Evolutionary conservation across 2,113 vertebrate genomes (phyloP), one percentile per base, ranked within the genome.

Genomic region (Gymnorhina tibicen): DNA sequence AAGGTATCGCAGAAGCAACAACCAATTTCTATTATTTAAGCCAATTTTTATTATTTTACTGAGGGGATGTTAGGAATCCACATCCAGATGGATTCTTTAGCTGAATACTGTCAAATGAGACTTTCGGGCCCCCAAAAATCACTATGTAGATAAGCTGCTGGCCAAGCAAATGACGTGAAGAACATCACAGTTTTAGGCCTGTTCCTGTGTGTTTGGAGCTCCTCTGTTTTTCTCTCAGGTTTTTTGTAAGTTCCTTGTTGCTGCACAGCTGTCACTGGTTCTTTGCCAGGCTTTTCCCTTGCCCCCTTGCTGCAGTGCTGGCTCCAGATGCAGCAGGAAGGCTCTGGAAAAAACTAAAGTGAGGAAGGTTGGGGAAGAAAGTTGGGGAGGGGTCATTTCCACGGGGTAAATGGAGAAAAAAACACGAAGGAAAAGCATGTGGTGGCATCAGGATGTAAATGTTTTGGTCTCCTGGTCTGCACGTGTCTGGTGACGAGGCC

Each of bases 1-100:
- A 95, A 98, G 97, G 98, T 98, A 91, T 32, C 4, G 12, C 28
- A 77, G 24, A 85, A 85, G 8, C 11, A 72, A 9, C 22, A 22
- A 27, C 5, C 18, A 21, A 0, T 39, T 81, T 52, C 28, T 79
- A 22, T 47, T 80, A 15, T 39, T 56, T 46, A 27, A 37, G 7
- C 6, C 18, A 21, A 0, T 52, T 85, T 55, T 39, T 49, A 8
- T n/a, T 80, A 11, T 53, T 68, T 50, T 80, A 24, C 6, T 30
- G 33, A 35, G 28, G 22, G 15, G 2, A 5, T 56, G 5, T 64
- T 56, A 80, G 15, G 53, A 69, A 53, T 37, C 32, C 16, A 13
- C 1, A 2, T 59, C 19, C 35, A 8, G 16, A 2, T 26, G 28
- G 37, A 32, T 60, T 87, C 8, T 41, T 69, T 6, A 3, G 26